Evolutionary conservation across 2,888 invertebrate genomes (phyloP).

Genomic region (Molanna angustata): DNA sequence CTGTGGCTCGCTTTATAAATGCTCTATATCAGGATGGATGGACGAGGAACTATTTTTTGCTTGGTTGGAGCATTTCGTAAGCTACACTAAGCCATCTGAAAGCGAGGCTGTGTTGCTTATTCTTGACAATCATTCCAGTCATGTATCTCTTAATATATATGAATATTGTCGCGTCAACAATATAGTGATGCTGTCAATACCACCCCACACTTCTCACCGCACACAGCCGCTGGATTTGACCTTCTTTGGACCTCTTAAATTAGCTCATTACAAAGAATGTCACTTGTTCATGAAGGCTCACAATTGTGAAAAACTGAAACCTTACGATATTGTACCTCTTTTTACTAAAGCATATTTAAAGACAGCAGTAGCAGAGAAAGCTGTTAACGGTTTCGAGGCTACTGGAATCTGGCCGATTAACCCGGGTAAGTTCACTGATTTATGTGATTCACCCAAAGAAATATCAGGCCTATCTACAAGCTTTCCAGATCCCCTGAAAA

Average conservation of each 20-base stretch:
- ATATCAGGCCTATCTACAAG: not conserved
- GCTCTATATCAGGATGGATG: constrained; percentile 18
- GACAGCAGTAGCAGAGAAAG: constrained; percentile 37
- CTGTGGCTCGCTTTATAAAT: constrained; percentile 38
- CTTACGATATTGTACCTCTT: constrained; percentile 36
- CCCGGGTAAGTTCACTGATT: constrained; percentile 34
- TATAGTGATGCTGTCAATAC: constrained; percentile 33
- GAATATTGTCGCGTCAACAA: constrained; percentile 33
- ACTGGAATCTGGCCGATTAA: constrained; percentile 38
- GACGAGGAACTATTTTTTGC: constrained; percentile 3
- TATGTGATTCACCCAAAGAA: not conserved
- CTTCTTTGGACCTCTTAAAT: constrained; percentile 14
- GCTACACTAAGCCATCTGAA: constrained; percentile 31
- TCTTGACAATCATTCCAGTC: constrained; percentile 37
- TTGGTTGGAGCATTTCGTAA: constrained; percentile 8
- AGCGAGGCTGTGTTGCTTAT: constrained; percentile 36
- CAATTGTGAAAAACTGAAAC: constrained; percentile 34
- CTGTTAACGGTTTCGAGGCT: constrained; percentile 37
- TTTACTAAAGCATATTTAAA: constrained; percentile 31
- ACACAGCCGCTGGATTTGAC: constrained; percentile 35
- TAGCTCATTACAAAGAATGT: constrained; percentile 36
- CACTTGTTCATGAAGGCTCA: constrained; percentile 36
- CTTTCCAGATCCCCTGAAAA: not conserved
- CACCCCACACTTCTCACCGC: constrained; percentile 34
- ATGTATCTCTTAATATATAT: constrained; percentile 34